Conservation (phyloP, 2,888 invertebrate genomes). For the Megamerina dolium region DNA sequence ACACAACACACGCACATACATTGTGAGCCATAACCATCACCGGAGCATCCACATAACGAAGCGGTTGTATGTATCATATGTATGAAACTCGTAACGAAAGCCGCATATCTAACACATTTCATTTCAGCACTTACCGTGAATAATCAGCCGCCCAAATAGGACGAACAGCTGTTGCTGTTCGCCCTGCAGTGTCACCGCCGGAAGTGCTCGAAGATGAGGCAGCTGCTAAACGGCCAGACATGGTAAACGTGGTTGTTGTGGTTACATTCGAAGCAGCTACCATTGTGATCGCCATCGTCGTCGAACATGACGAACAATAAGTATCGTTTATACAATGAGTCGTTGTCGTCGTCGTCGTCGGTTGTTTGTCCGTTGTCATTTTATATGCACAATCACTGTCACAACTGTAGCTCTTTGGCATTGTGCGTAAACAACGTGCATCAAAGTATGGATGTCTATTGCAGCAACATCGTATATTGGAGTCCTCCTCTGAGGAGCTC, state of each 20-base stretch:
- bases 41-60: too few relatives aligned
- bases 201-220: conserved; percentile 35
- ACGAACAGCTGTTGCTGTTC: conserved; percentile 30
- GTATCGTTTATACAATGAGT: conserved; percentile 21
- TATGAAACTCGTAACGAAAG: too few relatives aligned
- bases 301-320: conserved; percentile 26
- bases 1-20: too few relatives aligned
- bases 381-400: conserved; percentile 36
- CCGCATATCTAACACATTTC: too few relatives aligned
- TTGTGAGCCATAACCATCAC: too few relatives aligned
- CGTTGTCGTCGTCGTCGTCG: conserved; percentile 18
- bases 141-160: conserved; percentile 62
- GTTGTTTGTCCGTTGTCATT: conserved; percentile 15
- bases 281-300: conserved; percentile 27
- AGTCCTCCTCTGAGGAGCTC: conserved; percentile 50
- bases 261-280: conserved; percentile 27
- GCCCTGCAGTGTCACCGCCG: conserved; percentile 23
- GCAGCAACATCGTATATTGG: conserved; percentile 41
- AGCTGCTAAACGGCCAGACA: conserved; percentile 17
- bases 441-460: conserved; percentile 15
- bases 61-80: too few relatives aligned
- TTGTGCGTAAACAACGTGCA: conserved; percentile 26
- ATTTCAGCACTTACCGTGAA: conserved; percentile 57
- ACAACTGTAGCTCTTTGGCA: conserved; percentile 47
- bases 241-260: conserved; percentile 29